Evolutionary conservation across 1,140 invertebrate genomes (phyloP), one percentile per base, ranked within the genome.

Genomic region (Aphelinus atriplicis): DNA sequence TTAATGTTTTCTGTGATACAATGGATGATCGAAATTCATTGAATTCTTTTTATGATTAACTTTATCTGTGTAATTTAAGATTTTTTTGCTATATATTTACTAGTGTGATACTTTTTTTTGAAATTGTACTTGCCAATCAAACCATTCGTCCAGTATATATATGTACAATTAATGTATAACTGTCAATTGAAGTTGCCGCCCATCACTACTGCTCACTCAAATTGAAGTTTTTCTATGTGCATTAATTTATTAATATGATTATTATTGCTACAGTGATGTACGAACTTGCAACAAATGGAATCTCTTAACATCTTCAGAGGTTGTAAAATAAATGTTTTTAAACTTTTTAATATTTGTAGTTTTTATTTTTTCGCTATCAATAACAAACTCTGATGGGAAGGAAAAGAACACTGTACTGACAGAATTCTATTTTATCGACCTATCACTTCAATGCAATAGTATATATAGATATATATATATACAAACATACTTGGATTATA

Each of bases 1-100:
- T 68, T 47, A 56, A 61, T 66, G 5, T 60, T 73, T 74, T 68
- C 72, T 74, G 72, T 74, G 72, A 74, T 74, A 74, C 7, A 42
- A 26, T 56, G 2, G 53, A 57, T 51, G 3, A 64, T 7, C n/a
- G 55, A 48, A 73, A 50, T 65, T 72, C 60, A 60, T 60, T 61
- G 42, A 57, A 55, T 72, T 65, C 65, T 65, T 68, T 74, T 53
- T 74, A 68, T 50, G 2, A 63, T 68, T 48, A 42, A 67, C 42
- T 65, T 50, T 51, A 26, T 26, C 1, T 58, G 7, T 66, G 50
- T 66, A 64, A 7, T 60, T 63, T 70, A 47, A 61, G 48, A 50
- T 51, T 70, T 70, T 26, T 61, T 9, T 3, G 50, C 10, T 66
- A 43, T 68, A 58, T 63, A 74, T 62, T 62, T 47, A 65, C 26